Conservation (phyloP, 2,797 vertebrate genomes). For the Myotis myotis region DNA sequence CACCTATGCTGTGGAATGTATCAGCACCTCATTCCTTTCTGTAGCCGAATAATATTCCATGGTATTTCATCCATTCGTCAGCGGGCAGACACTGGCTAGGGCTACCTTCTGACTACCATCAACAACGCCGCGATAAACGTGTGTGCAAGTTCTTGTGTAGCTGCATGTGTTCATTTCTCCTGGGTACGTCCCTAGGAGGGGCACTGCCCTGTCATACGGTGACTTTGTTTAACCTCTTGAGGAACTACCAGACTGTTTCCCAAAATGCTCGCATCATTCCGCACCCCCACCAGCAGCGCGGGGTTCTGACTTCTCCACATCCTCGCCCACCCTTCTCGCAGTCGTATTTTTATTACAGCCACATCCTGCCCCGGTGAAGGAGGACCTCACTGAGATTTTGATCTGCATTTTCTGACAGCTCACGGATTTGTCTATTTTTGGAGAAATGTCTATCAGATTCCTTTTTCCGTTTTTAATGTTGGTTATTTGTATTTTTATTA, state of each 20-base stretch:
- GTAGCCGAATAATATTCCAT: neutral
- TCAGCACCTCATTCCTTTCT: neutral
- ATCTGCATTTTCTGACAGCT: neutral
- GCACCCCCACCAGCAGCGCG: neutral
- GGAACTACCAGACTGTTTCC: neutral
- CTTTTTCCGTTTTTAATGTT: neutral
- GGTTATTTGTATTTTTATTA: neutral
- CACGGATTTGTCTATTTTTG: neutral
- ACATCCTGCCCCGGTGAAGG: neutral
- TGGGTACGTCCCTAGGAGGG: neutral
- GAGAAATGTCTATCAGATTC: neutral
- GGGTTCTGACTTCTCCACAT: neutral
- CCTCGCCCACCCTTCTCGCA: neutral
- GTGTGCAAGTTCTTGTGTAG: neutral
- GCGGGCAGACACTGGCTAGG: rapidly evolving
- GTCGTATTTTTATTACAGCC: neutral
- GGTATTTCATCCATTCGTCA: neutral
- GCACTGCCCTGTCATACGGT: neutral
- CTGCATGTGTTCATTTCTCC: neutral
- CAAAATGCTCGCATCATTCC: neutral
- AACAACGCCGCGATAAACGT: neutral
- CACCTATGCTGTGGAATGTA: neutral
- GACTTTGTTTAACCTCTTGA: neutral
- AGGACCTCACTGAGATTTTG: neutral
- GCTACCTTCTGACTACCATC: neutral